Evolutionary conservation across 1,140 invertebrate genomes (phyloP).

Genomic region (Chlorops oryzae): DNA sequence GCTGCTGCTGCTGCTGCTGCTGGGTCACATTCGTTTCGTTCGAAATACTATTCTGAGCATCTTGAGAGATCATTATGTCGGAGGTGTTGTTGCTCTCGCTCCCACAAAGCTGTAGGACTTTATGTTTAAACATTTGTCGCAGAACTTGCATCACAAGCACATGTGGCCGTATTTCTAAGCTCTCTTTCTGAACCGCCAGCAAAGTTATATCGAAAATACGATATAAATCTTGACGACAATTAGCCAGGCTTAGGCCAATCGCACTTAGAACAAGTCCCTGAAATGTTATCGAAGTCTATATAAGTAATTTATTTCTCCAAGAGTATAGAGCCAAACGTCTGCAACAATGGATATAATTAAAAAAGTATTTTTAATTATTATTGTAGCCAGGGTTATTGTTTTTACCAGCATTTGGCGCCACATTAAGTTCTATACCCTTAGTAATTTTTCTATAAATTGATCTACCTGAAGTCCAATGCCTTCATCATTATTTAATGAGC

Average conservation of each 20-base stretch:
- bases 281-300: too few species aligned
- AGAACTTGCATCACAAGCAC: slow-evolving; percentile 56
- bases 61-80: slow-evolving; percentile 36
- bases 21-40: too few species aligned
- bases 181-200: slow-evolving; percentile 56
- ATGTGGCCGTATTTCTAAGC: slow-evolving; percentile 54
- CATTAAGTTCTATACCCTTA: too few species aligned
- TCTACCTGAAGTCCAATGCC: slow-evolving; percentile 51
- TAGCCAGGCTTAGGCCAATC: slow-evolving; percentile 58
- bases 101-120: slow-evolving; percentile 50
- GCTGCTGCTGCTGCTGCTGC: too few species aligned
- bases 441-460: too few species aligned
- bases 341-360: too few species aligned
- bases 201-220: slow-evolving; percentile 56
- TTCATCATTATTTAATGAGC: slow-evolving; percentile 54
- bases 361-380: too few species aligned
- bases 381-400: too few species aligned
- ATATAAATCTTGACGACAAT: slow-evolving; percentile 52
- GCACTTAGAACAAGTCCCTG: slow-evolving; percentile 61
- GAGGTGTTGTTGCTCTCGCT: slow-evolving; percentile 15
- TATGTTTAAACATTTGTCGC: slow-evolving; percentile 54
- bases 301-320: too few species aligned
- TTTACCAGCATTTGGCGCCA: too few species aligned
- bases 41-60: slow-evolving; percentile 17
- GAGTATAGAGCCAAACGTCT: too few species aligned